Evolutionary conservation across 2,797 vertebrate genomes (phyloP).

Genomic region (Mus minutoides): DNA sequence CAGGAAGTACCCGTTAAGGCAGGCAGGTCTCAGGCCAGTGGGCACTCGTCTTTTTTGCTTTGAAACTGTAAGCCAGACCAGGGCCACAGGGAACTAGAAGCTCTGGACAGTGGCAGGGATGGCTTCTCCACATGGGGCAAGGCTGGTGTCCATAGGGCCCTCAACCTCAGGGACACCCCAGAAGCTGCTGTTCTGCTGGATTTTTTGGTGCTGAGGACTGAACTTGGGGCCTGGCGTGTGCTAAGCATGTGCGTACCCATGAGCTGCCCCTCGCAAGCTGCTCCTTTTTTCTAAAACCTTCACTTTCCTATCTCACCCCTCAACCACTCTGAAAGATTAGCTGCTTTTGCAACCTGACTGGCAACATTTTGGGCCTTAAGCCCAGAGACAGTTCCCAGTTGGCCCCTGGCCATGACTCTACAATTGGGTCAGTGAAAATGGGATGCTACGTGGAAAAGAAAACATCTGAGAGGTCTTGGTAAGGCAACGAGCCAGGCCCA

Average conservation of each 20-base stretch:
- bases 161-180: background rate
- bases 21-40: background rate
- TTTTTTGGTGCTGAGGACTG: background rate
- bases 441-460: constrained; percentile 29
- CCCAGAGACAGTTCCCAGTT: background rate
- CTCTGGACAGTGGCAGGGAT: background rate
- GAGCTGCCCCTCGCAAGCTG: too few species aligned
- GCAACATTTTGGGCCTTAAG: background rate
- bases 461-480: constrained; percentile 1
- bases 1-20: background rate
- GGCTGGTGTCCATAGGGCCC: background rate
- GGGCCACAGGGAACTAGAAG: background rate
- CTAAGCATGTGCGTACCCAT: background rate
- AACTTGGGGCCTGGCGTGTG: background rate
- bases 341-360: constrained; percentile 21
- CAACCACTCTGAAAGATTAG: background rate
- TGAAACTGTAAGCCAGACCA: background rate
- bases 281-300: background rate
- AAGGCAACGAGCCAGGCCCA: constrained; percentile 25
- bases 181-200: background rate
- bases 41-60: background rate
- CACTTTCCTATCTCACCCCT: background rate
- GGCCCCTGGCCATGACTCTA: background rate
- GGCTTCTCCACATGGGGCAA: background rate
- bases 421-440: background rate